A percentile compares a stretch with the other conserved stretches of the same genome.
Evolutionary conservation across 2,888 invertebrate species (phyloP).

Genomic region (Ichneumoninae sp.): DNA sequence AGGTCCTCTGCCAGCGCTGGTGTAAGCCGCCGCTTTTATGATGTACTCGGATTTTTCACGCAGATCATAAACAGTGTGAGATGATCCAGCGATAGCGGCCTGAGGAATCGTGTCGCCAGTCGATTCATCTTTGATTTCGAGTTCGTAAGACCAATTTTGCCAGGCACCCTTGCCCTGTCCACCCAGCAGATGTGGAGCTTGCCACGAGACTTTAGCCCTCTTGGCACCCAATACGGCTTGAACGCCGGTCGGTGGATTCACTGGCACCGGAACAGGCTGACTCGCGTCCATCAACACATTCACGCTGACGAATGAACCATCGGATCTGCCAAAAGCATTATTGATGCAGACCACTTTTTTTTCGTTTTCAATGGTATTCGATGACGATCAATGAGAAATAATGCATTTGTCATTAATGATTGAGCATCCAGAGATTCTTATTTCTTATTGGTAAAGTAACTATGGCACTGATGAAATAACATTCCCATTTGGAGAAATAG

Average conservation of each 20-base stretch:
- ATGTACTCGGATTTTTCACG: slow-evolving; percentile 91
- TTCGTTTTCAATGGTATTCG: neutral
- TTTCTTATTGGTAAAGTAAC: too few species aligned
- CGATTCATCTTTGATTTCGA: slow-evolving; percentile 87
- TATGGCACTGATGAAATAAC: too few species aligned
- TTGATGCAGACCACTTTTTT: neutral
- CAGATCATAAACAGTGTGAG: slow-evolving; percentile 89
- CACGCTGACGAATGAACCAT: slow-evolving; percentile 85
- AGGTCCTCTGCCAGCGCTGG: slow-evolving; percentile 91
- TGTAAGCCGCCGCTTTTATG: slow-evolving; percentile 92
- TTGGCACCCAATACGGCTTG: slow-evolving; percentile 92
- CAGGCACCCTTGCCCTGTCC: slow-evolving; percentile 88
- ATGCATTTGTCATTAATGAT: too few species aligned
- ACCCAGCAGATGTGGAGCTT: slow-evolving; percentile 90
- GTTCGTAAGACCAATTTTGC: slow-evolving; percentile 92
- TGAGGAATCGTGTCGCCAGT: slow-evolving; percentile 83
- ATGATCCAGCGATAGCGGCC: slow-evolving; percentile 86
- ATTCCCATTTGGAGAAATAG: too few species aligned
- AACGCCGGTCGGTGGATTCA: slow-evolving; percentile 91
- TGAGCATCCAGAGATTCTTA: too few species aligned
- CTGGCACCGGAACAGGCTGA: slow-evolving; percentile 92
- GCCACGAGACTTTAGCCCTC: slow-evolving; percentile 93
- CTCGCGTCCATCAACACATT: slow-evolving; percentile 84
- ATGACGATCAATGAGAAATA: too few species aligned
- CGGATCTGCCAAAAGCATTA: slow-evolving; percentile 73